Conservation (phyloP, 2,888 invertebrate species). For the Sesia bembeciformis region DNA sequence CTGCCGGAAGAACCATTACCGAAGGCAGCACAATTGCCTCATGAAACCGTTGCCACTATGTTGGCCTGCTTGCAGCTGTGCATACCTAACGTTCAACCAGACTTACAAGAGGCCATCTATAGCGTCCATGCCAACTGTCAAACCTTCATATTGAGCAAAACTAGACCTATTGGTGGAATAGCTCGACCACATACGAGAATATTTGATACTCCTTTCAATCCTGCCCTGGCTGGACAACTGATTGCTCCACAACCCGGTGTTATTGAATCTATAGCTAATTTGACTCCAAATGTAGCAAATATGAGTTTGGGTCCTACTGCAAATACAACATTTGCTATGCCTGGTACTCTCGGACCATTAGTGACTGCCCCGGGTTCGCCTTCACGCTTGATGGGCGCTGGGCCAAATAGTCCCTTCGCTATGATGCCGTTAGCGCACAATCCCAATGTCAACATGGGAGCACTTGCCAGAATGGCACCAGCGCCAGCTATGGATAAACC, state of each 20-base stretch:
- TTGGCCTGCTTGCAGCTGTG: constrained; percentile 88
- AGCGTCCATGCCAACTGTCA: constrained; percentile 89
- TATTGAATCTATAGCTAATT: constrained; percentile 82
- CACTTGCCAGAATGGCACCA: constrained; percentile 80
- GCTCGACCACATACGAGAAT: constrained; percentile 81
- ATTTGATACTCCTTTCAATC: constrained; percentile 82
- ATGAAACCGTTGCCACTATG: constrained; percentile 93
- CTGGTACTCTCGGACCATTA: constrained; percentile 80
- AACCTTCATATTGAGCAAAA: constrained; percentile 82
- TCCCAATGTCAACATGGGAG: constrained; percentile 76
- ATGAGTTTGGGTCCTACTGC: constrained; percentile 83
- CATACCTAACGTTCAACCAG: constrained; percentile 83
- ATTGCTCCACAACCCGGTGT: constrained; percentile 75
- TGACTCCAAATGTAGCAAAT: constrained; percentile 84
- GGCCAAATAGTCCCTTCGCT: constrained; percentile 85
- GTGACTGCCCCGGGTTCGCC: constrained; percentile 90
- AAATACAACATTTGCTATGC: constrained; percentile 82
- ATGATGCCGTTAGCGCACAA: constrained; percentile 80
- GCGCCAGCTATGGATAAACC: constrained; percentile 78
- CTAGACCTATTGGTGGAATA: constrained; percentile 82
- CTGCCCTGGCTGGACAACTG: constrained; percentile 76
- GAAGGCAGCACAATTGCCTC: constrained; percentile 90
- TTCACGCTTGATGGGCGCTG: constrained; percentile 82
- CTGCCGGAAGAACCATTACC: constrained; percentile 86
- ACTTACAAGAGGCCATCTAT: constrained; percentile 89